Evolutionary conservation across 2,797 vertebrate genomes (phyloP).

Genomic region (Fratercula arctica): DNA sequence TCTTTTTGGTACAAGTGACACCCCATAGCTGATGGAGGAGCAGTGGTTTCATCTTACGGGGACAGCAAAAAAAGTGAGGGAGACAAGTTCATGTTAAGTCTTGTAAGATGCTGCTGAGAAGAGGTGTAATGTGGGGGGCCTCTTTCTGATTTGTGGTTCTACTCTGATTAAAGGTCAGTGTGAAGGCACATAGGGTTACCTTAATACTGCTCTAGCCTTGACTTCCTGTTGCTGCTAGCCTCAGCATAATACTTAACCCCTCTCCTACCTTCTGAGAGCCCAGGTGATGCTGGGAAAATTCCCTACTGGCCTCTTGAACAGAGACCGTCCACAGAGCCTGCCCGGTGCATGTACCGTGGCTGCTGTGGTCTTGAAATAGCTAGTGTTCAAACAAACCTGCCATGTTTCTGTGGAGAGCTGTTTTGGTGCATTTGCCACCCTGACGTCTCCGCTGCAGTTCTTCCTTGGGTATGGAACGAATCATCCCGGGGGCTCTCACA

Average conservation of each 20-base stretch:
- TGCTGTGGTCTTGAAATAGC: neutral
- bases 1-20: neutral
- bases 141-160: neutral
- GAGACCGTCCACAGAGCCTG: neutral
- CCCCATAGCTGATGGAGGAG: neutral
- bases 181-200: neutral
- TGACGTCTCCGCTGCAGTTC: neutral
- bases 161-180: neutral
- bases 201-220: neutral
- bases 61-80: neutral
- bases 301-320: neutral
- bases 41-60: neutral
- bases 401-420: neutral
- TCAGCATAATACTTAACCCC: neutral
- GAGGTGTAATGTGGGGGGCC: neutral
- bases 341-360: too few relatives aligned
- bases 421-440: neutral
- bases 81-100: neutral
- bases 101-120: neutral
- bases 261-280: neutral
- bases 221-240: neutral
- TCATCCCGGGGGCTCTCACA: too few relatives aligned
- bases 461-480: neutral
- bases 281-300: neutral
- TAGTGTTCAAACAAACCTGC: neutral